Percentiles rank a stretch among this genome's conserved stretches.
Evolutionary conservation across 2,888 invertebrate species (phyloP).

Genomic region (Lasioglossum pauxillum): DNA sequence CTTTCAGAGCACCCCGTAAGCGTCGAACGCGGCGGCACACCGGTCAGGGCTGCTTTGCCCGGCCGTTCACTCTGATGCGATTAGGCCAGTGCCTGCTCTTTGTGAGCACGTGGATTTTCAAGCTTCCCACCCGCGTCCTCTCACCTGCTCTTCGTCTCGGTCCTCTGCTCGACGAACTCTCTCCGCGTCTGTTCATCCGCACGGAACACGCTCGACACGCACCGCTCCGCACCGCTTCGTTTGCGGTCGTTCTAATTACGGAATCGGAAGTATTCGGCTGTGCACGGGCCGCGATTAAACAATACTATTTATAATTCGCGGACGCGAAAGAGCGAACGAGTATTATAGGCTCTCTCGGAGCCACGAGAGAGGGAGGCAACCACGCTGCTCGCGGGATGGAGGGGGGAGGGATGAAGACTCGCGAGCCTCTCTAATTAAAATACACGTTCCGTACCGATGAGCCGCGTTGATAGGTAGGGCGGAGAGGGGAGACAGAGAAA

Average conservation of each 20-base stretch:
- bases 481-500: not conserved
- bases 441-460: not conserved
- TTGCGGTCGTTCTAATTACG: slow-evolving; percentile 30
- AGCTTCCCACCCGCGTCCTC: slow-evolving; percentile 33
- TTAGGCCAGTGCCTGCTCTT: slow-evolving; percentile 72
- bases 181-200: not conserved
- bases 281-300: not conserved
- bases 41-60: slow-evolving; percentile 65
- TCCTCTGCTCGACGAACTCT: slow-evolving; percentile 7
- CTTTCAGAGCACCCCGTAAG: slow-evolving; percentile 17
- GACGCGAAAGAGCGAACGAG: not conserved
- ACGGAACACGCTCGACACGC: not conserved
- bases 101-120: slow-evolving; percentile 70
- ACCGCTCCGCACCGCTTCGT: slow-evolving; percentile 17
- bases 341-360: not conserved
- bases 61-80: slow-evolving; percentile 74
- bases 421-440: slow-evolving; percentile 19
- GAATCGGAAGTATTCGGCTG: slow-evolving; percentile 20
- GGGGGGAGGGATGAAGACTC: not conserved
- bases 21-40: slow-evolving; percentile 33
- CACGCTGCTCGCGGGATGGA: too few relatives aligned
- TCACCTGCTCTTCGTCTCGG: slow-evolving; percentile 2
- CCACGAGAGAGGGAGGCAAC: not conserved
- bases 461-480: not conserved
- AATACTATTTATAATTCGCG: slow-evolving; percentile 12